Base-by-base conservation (phyloP, 2,888 invertebrate genomes). In the Platerodrilus igneus region DNA sequence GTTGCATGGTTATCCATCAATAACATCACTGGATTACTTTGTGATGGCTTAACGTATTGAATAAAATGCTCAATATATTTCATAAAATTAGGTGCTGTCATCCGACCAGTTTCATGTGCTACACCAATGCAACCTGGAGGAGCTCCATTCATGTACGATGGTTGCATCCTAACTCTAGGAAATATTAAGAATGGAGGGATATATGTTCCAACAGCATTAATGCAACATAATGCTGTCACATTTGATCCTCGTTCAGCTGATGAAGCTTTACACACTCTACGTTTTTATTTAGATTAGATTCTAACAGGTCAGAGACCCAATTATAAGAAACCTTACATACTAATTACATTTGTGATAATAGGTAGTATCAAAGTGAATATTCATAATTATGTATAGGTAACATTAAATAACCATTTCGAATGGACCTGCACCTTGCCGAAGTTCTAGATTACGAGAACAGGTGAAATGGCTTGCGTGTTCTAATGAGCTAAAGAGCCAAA, bases 1-100 rank as follows among this genome's bases (percentile, higher is more conserved):
- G 47, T 38, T 6, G 41, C 28, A 35, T 53, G 53, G 13, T 52
- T 53, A 35, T 54, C 51, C 11, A 54, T 30, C 2, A 55, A 26
- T 29, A 54, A 38, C 7, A 52, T 39, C 10, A 55, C 45, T 17
- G 47, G 45, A 7, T 52, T 43, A n/a, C 50, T 51, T 33, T 37
- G 29, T 15, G 50, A 46, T 9, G 57, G 37, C 34, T 51, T 55
- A n/a, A 48, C 52, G 14, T 28, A 43, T 33, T 39, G 29, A 21
- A 46, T 46, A 30, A 53, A 52, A 27, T 48, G 48, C 28, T 47
- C 17, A 14, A 54, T 33, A 44, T 47, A 52, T 5, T 14, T 34
- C 3, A 45, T 30, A 33, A 53, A 53, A 35, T 17, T 35, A 15
- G 30, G 9, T 4, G 15, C 16, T 7, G 26, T 35, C 27, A 35